Evolutionary conservation across 2,113 vertebrate species (phyloP), one percentile per base, ranked within the genome.

Genomic region (Phasianus colchicus): DNA sequence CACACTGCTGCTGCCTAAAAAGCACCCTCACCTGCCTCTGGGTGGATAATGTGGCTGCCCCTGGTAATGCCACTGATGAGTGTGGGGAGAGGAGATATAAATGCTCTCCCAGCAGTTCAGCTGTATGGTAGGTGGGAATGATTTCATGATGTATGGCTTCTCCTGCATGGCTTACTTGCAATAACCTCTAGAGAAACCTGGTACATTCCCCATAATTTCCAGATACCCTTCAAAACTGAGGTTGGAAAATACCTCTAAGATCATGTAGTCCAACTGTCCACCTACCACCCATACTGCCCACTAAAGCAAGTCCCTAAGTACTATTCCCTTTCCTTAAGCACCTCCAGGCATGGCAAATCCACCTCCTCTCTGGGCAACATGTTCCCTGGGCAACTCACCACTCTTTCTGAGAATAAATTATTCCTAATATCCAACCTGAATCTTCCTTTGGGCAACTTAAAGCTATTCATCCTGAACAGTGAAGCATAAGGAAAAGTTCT

Each of bases 81-180:
- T 5, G 29, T 40, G 34, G 13, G 15, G 52, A 54, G 88, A 65
- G 34, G 45, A 20, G 24, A 40, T 32, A 16, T 1, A 38, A 29
- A 24, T 4, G 3, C 3, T 64, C 5, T 3, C 6, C 4, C 1
- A 38, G 22, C 0, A 58, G 10, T 1, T 2, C 0, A 22, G 4
- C 2, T 64, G 13, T 4, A 3, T 50, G 5, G 14, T 24, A 40
- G 24, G 36, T 58, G 19, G 18, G 47, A 16, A 29, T 54, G 25
- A 29, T 10, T 16, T 18, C 12, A 2, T 36, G 32, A 21, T 19
- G 1, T 1, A 5, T 38, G 0, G 2, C 45, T 2, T 10, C 0
- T 1, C 0, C 1, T 58, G 20, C 3, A 0, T 2, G 20, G 9
- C 2, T 60, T 55, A 0, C 6, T 34, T 66, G 1, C 1, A 29